Base-by-base conservation (phyloP, 2,113 vertebrate species). In the Pagrus major region DNA sequence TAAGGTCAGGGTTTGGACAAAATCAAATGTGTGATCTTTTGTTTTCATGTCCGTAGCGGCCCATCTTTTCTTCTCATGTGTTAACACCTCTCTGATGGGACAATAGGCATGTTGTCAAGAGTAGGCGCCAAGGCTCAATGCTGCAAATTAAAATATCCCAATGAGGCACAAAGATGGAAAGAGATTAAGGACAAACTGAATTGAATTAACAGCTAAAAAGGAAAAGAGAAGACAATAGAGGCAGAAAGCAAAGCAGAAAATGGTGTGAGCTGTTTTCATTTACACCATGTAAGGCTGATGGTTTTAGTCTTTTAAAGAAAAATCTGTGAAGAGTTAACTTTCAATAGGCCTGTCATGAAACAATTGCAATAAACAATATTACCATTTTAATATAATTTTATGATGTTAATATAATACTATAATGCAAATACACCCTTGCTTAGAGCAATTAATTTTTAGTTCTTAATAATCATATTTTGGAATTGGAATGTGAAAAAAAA, bases 71-170 rank as follows among this genome's bases (percentile, higher is more conserved):
- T 73, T 35, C 15, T 42, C 52, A 7, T 55, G 37, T 49, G 25
- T 66, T 52, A 67, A 68, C 18, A 49, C 35, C 58, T 63, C 31
- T 58, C 15, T 49, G 64, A 61, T 44, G 8, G 20, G 29, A 37
- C 3, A 16, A 51, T 59, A 29, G 31, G 44, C 46, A 20, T 63
- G 37, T 4, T 23, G 47, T 64, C 39, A 29, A 14, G 31, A 64
- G 33, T 60, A 49, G 39, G 27, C 4, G 3, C 33, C n/a, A 4
- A 4, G 51, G 31, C 31, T 66, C 20, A 14, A 15, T 80, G 46
- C 47, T 20, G 14, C 41, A 61, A 18, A 41, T 29, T 51, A 15
- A 64, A 74, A 63, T 54, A 33, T 68, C 4, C 61, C 18, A 54
- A 4, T 37, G 16, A 37, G 54, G 18, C 29, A 55, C n/a, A 29